A percentile compares a stretch with the other conserved stretches of the same genome.
phyloP scores from a whole-genome alignment of 2,797 vertebrate genomes.

The Linurgus olivaceus region DNA sequence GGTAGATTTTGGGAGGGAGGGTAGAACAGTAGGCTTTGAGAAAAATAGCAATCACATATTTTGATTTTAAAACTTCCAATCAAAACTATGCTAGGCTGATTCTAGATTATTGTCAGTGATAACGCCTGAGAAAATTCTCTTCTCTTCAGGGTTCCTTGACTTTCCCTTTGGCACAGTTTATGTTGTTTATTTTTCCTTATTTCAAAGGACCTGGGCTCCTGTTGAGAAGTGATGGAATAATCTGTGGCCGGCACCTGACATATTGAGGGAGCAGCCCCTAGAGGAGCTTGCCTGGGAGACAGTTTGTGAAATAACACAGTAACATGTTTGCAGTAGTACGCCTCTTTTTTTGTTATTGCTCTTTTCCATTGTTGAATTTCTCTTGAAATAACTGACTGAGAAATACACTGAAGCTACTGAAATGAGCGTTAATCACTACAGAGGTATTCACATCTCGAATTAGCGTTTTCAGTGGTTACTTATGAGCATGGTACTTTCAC shows the following conservation, averaged over 20 bases:
- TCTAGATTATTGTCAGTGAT: background rate
- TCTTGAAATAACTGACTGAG: conserved; percentile 40
- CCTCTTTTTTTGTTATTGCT: conserved; percentile 42
- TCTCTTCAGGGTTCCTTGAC: conserved; percentile 29
- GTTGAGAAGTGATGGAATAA: conserved; percentile 69
- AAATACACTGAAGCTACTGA: background rate
- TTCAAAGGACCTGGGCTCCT: conserved; percentile 71
- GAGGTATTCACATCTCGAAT: background rate
- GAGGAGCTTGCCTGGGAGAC: conserved; percentile 66
- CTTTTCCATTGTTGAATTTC: conserved; percentile 19
- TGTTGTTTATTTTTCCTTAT: conserved; percentile 73
- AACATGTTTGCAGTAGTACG: conserved; percentile 70
- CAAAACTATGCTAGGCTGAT: background rate
- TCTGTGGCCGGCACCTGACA: conserved; percentile 61
- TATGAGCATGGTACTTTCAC: background rate
- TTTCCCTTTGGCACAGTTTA: conserved; percentile 52
- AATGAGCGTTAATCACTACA: background rate
- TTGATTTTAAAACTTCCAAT: background rate
- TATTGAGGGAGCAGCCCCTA: conserved; percentile 67
- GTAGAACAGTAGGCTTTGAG: background rate
- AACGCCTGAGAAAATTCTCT: conserved; percentile 10
- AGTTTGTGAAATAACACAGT: conserved; percentile 71
- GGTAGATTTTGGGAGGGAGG: background rate
- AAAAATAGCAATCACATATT: background rate
- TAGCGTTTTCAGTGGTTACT: background rate